Evolutionary conservation across 1,140 invertebrate species (phyloP), one percentile per base, ranked within the genome.

Genomic region (Papilio machaon): DNA sequence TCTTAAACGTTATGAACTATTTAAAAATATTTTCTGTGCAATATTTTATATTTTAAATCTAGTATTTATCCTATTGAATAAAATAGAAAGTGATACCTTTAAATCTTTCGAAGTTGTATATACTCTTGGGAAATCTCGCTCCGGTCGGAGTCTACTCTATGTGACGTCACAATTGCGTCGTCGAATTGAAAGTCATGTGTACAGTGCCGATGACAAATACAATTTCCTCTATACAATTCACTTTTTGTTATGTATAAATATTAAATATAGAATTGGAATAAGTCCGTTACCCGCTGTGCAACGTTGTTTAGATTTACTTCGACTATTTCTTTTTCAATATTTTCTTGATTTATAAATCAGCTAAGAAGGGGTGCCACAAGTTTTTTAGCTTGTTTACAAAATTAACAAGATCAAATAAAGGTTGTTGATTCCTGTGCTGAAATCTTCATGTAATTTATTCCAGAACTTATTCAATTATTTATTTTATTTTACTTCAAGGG

Each of bases 141-240:
- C 30, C 64, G 64, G 30, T 35, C 30, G 30, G 23, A 35, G 15
- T 54, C n/a, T 70, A 70, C 30, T 70, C 11, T 17, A 15, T 70
- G 64, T 70, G 64, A 70, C 64, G 64, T 35, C 64, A 70, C 64
- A 38, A 35, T 35, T 30, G 30, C 64, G 64, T 13, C n/a, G 6
- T n/a, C 30, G 30, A 70, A 70, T 35, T 30, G 64, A 70, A 64
- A 38, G 30, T 70, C 23, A 11, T 70, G 30, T 70, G 30, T 35
- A 35, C 64, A 15, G 64, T 70, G 64, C 30, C 64, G 64, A 70
- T 70, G 64, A 70, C 64, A 70, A 70, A 70, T 70, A 70, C 64
- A 70, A 70, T 70, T 70, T 70, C 30, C 64, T 38, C 13, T 30
- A 7, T 70, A 35, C 30, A 35, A 38, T 35, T 35, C 19, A 70